phyloP scores from a whole-genome alignment of 1,140 invertebrate genomes.

The Megalopta genalis region DNA sequence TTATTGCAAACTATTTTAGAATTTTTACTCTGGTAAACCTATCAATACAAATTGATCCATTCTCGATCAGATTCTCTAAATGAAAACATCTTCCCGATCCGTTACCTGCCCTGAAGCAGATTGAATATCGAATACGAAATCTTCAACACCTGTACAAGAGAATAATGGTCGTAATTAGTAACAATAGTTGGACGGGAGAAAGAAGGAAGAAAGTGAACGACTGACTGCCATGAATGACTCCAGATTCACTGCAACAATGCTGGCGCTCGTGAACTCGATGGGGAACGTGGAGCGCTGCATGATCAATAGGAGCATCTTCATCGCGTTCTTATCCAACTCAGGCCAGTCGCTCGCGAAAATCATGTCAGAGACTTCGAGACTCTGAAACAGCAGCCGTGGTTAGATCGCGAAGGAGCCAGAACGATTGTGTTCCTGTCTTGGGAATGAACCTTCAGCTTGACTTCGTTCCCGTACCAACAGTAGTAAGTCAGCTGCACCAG shows the following conservation, averaged over 20 bases:
- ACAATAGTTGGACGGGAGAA: too few species aligned
- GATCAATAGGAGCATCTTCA: constrained; percentile 37
- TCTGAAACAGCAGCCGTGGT: constrained; percentile 1
- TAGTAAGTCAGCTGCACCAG: constrained; percentile 77
- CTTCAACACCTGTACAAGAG: constrained; percentile 50
- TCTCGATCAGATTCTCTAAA: too few species aligned
- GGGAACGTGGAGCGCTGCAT: constrained; percentile 37
- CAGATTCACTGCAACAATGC: constrained; percentile 39
- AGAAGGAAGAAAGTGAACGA: neutral
- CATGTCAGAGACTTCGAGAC: constrained; percentile 15
- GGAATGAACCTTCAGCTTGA: constrained; percentile 63
- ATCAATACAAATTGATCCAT: too few species aligned
- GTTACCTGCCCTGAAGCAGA: constrained; percentile 7
- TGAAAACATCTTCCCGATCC: too few species aligned
- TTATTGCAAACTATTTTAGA: too few species aligned
- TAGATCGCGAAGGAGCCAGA: neutral
- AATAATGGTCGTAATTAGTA: too few species aligned
- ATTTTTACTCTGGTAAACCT: too few species aligned
- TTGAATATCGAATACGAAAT: constrained; percentile 55
- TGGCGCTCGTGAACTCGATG: constrained; percentile 41
- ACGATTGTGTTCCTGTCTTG: neutral
- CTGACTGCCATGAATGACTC: constrained; percentile 43
- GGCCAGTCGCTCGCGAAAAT: constrained; percentile 42
- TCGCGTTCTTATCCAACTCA: neutral
- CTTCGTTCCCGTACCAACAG: constrained; percentile 82